A percentile compares a stretch with the other conserved stretches of the same genome.
Conservation (phyloP, 2,888 invertebrate genomes). For the Acrocera orbiculus region DNA sequence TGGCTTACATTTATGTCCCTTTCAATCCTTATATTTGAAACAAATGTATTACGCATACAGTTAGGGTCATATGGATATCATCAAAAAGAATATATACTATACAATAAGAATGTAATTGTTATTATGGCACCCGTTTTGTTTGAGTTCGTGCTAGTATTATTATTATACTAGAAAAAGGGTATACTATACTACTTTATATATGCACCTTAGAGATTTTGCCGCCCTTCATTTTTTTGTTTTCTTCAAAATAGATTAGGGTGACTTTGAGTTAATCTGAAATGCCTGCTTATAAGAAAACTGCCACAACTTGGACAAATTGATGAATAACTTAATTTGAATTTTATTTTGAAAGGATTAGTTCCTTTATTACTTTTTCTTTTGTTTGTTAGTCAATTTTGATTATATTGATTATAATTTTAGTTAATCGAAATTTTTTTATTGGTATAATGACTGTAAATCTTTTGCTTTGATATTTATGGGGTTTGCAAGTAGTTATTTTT, state of each 20-base stretch:
- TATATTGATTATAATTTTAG: too few species aligned
- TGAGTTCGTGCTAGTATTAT: background rate
- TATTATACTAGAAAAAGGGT: too few species aligned
- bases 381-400: too few species aligned
- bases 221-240: background rate
- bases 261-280: slow-evolving; percentile 8
- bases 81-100: slow-evolving; percentile 6
- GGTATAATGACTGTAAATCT: too few species aligned
- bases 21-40: background rate
- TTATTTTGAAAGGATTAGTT: too few species aligned
- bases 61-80: slow-evolving; percentile 1
- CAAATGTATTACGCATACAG: background rate
- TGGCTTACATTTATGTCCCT: slow-evolving; percentile 11
- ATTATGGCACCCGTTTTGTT: slow-evolving; percentile 1
- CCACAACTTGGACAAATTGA: slow-evolving; percentile 11
- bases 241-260: slow-evolving; percentile 5
- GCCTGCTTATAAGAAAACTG: slow-evolving; percentile 6
- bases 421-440: too few species aligned
- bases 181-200: too few species aligned
- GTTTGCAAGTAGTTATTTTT: too few species aligned
- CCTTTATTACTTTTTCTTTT: background rate
- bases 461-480: too few species aligned
- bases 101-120: slow-evolving; percentile 6
- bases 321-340: slow-evolving; percentile 13
- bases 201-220: too few species aligned